phyloP scores from a whole-genome alignment of 1,140 invertebrate species.

The Camponotus floridanus region DNA sequence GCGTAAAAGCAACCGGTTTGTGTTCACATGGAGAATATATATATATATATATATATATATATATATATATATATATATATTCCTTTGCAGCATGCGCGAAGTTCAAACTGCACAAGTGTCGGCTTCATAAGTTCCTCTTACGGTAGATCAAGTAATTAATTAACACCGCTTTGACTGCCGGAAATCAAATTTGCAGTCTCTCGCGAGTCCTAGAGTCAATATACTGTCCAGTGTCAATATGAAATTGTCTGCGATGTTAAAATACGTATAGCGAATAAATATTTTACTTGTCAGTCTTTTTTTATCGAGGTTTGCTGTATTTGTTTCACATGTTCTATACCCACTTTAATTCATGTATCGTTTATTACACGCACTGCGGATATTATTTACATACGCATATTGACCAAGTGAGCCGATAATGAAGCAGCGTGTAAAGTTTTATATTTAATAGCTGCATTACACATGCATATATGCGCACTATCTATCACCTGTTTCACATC shows the following conservation, averaged over 20 bases:
- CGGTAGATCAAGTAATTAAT: conserved; percentile 32
- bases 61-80: no score
- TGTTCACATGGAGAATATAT: not conserved
- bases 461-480: no score
- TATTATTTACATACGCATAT: conserved; percentile 32
- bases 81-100: not conserved
- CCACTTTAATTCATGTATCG: conserved; percentile 25
- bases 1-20: not conserved
- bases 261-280: not conserved
- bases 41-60: no score
- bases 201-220: conserved; percentile 3
- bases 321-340: not conserved
- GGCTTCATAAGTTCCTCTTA: not conserved
- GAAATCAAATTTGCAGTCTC: conserved; percentile 31
- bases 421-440: conserved; percentile 17
- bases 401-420: conserved; percentile 8
- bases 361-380: conserved; percentile 5
- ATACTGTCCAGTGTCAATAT: not conserved
- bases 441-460: not conserved
- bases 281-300: not conserved
- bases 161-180: conserved; percentile 6
- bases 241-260: not conserved
- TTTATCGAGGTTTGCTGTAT: not conserved
- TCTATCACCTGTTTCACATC: conserved; percentile 31
- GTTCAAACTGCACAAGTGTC: conserved; percentile 17